Base-by-base conservation (phyloP, 1,140 invertebrate species). In the Sycobia sp. region DNA sequence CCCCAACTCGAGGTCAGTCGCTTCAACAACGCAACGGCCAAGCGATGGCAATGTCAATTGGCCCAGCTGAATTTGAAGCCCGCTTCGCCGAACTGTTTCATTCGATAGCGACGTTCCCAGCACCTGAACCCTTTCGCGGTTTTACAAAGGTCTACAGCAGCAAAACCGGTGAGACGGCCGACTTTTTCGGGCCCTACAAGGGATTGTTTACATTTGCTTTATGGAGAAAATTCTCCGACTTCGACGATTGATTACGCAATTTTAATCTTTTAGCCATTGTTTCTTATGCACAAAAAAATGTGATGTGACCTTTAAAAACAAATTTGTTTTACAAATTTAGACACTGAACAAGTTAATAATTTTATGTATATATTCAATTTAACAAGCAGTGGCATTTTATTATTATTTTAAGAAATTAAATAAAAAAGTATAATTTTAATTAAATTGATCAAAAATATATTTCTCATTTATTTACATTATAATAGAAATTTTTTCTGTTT, bases 131-230 rank as follows among this genome's bases (percentile, higher is more conserved):
- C 4, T 86, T 83, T 53, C 76, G 71, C 54, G 78, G 77, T 39
- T 76, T 84, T 18, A 57, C 73, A 4, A 86, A 86, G 72, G 71
- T 83, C 57, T 86, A 86, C 74, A 84, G 84, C 71, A 86, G 84
- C 71, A 85, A 79, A 81, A 78, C 79, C 51, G 82, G 83, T 84
- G 73, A 82, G 76, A 46, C 32, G 51, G 10, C 34, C 16, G 9
- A 34, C 2, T 46, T 34, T 39, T 18, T 22, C 51, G 41, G 36
- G 53, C 23, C 38, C 16, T 67, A 51, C 20, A 46, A 29, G 14
- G 38, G 20, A 36, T 44, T 65, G 43, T 38, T 34, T n/a, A 47
- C 18, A 36, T 59, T 67, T 25, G 38, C 53, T 29, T 36, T 70
- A 23, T 70, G 57, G 46, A 58, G 25, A 3, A 66, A 73, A 18